These are phyloP conservation scores for Acipenser oxyrinchus DNA, from an alignment of 2,797 vertebrate species.

Conservation along the genomic window DNA sequence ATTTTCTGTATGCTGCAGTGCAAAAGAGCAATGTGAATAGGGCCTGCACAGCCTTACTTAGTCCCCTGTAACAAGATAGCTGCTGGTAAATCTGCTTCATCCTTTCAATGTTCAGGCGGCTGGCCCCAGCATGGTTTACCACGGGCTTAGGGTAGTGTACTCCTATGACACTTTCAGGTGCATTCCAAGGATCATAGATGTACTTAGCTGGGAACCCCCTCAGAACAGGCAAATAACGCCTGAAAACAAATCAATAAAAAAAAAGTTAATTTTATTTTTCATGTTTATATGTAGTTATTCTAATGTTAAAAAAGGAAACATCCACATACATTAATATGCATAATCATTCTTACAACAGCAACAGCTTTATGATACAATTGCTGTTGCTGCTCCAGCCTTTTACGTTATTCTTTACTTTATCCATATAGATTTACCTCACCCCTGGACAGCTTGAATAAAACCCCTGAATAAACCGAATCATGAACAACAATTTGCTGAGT, in stretches of 20 bases:
- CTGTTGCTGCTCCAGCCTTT: no score
- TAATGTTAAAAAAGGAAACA: no score
- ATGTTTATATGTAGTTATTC: not conserved
- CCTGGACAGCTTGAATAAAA: not conserved
- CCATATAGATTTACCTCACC: not conserved
- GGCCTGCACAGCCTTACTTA: conserved; percentile 55
- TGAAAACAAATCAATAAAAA: conserved; percentile 33
- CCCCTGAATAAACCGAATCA: no score
- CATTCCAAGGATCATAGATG: conserved; percentile 94
- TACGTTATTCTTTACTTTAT: no score
- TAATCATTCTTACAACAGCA: no score
- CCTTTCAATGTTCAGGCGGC: conserved; percentile 84
- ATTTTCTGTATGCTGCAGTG: no score
- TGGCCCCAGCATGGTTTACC: conserved; percentile 87
- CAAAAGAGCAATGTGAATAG: no score
- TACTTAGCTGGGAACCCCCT: conserved; percentile 86
- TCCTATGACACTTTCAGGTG: conserved; percentile 82
- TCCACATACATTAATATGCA: no score
- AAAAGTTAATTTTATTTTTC: not conserved
- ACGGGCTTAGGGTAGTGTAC: conserved; percentile 88
- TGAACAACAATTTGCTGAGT: no score
- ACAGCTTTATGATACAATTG: no score
- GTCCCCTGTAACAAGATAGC: conserved; percentile 82
- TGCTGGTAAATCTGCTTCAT: conserved; percentile 97
- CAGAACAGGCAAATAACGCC: conserved; percentile 82